Evolutionary conservation across 2,888 invertebrate species (phyloP), one percentile per base, ranked within the genome.

Genomic region (Gymnocheta viridis): DNA sequence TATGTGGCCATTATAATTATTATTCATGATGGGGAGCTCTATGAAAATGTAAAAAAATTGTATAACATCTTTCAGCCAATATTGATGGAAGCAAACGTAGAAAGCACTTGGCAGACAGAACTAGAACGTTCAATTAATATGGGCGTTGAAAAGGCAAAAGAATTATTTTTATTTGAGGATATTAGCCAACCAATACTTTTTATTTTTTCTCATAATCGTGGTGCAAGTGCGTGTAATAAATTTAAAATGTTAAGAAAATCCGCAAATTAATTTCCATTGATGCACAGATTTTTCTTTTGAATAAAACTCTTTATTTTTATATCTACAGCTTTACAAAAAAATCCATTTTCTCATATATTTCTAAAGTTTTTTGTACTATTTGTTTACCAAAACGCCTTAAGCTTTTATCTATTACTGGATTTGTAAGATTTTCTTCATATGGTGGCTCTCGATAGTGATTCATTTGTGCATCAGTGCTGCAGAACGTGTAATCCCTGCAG

Each of bases 381-480:
- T 94, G 93, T 58, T 95, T 95, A 89, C 96, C 96, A 93, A 95
- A 97, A 88, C 95, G 95, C 97, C 97, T 97, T 87, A 98, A 95
- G 72, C 95, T 95, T 24, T 95, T 95, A 92, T 98, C 98, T 89
- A 96, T 94, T 76, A 96, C 94, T 77, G 96, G 94, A 91, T 95
- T 96, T 89, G 96, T 95, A 44, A 94, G 94, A 92, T 96, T 97
- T 22, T 94, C 93, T 91, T 96, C 96, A 91, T 96, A 96, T 85
- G 97, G 93, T 70, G 96, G 96, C 86, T 95, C 96, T 78, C 98
- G 94, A 92, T 98, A 98, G 92, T 98, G 98, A 90, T 98, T 97
- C 89, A 98, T 93, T 86, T 98, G 96, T 14, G 97, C 98, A 88
- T 95, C 95, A 27, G 93, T 93, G 35, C 95, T 96, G 86, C 96